phyloP scores from a whole-genome alignment of 1,140 invertebrate genomes.

The Hyposmocoma kahamanoa region DNA sequence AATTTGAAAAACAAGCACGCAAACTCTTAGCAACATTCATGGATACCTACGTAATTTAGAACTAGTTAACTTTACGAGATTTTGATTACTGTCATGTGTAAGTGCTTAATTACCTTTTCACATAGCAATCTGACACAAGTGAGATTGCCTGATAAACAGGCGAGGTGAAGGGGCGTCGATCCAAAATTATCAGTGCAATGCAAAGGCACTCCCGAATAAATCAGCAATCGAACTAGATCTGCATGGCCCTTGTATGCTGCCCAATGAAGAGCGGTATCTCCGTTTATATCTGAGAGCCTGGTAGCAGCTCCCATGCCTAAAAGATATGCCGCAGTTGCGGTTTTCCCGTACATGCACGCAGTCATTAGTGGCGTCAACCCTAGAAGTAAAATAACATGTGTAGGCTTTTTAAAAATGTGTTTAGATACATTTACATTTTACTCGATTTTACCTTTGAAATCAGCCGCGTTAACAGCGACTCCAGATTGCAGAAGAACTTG shows the following conservation, averaged over 20 bases:
- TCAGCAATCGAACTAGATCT: constrained; percentile 90
- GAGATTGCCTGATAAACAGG: constrained; percentile 91
- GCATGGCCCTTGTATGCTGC: constrained; percentile 94
- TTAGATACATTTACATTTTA: too few species aligned
- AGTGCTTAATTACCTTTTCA: constrained; percentile 83
- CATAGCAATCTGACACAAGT: constrained; percentile 87
- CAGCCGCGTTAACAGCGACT: constrained; percentile 91
- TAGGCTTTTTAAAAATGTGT: too few species aligned
- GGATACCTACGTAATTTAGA: too few species aligned
- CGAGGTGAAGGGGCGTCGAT: constrained; percentile 93
- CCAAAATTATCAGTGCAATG: constrained; percentile 94
- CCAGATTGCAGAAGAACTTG: constrained; percentile 88
- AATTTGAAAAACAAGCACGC: too few species aligned
- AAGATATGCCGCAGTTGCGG: constrained; percentile 90
- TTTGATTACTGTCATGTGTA: too few species aligned
- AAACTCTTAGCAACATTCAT: too few species aligned
- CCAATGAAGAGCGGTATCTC: constrained; percentile 94
- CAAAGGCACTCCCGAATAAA: constrained; percentile 91
- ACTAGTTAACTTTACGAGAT: too few species aligned
- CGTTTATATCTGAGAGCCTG: constrained; percentile 91
- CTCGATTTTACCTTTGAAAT: constrained; percentile 88
- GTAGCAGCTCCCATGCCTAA: constrained; percentile 90
- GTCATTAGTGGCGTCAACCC: constrained; percentile 91
- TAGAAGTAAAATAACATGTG: too few species aligned
- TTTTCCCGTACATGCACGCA: constrained; percentile 93